Percentiles rank a stretch among this genome's conserved stretches.
phyloP scores from a whole-genome alignment of 2,797 vertebrate species.

The Myotis myotis region DNA sequence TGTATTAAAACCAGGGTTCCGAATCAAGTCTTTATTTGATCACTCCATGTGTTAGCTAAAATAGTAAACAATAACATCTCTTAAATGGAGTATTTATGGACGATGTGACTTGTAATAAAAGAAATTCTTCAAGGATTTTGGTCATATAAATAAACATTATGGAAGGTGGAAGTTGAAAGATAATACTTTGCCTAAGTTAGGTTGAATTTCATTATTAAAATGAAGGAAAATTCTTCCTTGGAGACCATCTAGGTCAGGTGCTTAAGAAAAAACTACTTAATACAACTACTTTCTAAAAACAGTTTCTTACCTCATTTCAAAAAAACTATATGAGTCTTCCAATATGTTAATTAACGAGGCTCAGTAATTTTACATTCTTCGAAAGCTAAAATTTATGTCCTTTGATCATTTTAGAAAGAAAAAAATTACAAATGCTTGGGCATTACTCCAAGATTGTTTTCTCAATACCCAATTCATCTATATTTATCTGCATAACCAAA shows the following conservation, averaged over 20 bases:
- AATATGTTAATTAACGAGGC: neutral
- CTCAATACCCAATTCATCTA: slow-evolving; percentile 53
- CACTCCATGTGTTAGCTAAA: slow-evolving; percentile 71
- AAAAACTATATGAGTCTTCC: slow-evolving; percentile 41
- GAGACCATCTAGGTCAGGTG: slow-evolving; percentile 54
- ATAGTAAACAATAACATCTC: slow-evolving; percentile 11
- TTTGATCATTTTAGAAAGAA: slow-evolving; percentile 50
- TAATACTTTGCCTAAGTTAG: slow-evolving; percentile 2
- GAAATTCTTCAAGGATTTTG: slow-evolving; percentile 49
- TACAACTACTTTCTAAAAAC: slow-evolving; percentile 48
- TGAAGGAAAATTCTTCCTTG: slow-evolving; percentile 5
- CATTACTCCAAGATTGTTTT: neutral
- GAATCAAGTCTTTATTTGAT: slow-evolving; percentile 50
- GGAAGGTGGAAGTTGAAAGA: neutral
- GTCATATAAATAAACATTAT: slow-evolving; percentile 49
- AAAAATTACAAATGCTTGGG: neutral
- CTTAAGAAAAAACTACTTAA: slow-evolving; percentile 17
- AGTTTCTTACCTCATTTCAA: slow-evolving; percentile 57
- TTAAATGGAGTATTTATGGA: slow-evolving; percentile 69
- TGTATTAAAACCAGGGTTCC: slow-evolving; percentile 13
- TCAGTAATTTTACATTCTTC: neutral
- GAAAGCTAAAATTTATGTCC: slow-evolving; percentile 1
- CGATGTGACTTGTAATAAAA: slow-evolving; percentile 19
- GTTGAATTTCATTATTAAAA: slow-evolving; percentile 43
- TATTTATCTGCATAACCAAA: slow-evolving; percentile 21